Conservation (phyloP, 2,797 vertebrate species). For the Lepus townsendii region DNA sequence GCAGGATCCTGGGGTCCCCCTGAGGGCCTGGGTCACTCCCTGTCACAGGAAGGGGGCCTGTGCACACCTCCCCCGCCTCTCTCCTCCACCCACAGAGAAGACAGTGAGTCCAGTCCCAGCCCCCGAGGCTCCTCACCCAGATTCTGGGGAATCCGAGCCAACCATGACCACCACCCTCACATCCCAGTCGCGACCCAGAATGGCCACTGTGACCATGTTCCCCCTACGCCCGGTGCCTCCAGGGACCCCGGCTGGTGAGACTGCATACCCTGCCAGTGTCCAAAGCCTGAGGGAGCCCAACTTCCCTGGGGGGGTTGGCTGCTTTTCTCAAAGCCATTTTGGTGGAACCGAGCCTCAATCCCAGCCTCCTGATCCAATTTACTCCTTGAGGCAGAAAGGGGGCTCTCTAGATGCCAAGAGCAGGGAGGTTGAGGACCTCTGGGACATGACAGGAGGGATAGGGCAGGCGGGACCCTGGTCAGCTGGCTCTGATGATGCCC, state of each 20-base stretch:
- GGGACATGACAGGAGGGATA: not conserved
- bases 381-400: not conserved
- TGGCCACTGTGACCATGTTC: not conserved
- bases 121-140: not conserved
- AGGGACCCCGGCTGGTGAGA: conserved; percentile 28
- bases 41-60: not conserved
- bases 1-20: not conserved
- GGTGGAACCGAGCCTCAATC: not conserved
- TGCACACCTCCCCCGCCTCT: not conserved
- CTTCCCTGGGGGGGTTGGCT: not conserved
- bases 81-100: not conserved
- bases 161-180: fast-evolving
- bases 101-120: not conserved
- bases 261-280: not conserved
- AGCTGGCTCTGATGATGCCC: not conserved
- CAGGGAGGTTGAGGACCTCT: not conserved
- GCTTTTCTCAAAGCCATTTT: not conserved
- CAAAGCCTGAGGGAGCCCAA: not conserved
- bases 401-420: not conserved
- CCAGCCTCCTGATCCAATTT: not conserved
- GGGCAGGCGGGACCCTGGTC: not conserved
- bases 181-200: not conserved
- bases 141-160: not conserved
- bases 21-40: fast-evolving
- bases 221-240: not conserved